Evolutionary conservation across 2,797 vertebrate species (phyloP).

Genomic region (Tachyglossus aculeatus): DNA sequence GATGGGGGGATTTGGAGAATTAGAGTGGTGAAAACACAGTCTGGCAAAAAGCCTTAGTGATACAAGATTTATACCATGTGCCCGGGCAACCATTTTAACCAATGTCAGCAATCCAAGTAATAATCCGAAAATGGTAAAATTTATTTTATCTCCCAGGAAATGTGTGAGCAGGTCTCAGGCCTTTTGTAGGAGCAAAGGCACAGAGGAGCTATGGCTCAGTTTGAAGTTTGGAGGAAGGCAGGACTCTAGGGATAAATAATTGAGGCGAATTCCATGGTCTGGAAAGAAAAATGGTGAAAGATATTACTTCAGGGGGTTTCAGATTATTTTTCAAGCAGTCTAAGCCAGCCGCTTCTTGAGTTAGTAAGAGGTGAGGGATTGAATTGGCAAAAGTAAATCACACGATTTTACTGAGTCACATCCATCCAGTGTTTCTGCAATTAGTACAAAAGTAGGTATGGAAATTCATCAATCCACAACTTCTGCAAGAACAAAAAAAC

Average conservation of each 20-base stretch:
- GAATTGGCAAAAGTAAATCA: not conserved
- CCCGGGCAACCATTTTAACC: no score
- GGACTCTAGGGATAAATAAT: not conserved
- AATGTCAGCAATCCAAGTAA: not conserved
- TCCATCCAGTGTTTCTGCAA: not conserved
- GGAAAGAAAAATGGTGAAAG: not conserved
- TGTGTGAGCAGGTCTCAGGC: slow-evolving; percentile 2
- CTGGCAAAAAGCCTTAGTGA: no score
- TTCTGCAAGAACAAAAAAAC: no score
- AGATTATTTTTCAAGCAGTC: not conserved
- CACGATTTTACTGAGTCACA: not conserved
- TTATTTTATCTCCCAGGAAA: not conserved
- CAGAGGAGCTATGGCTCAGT: no score
- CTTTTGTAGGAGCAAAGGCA: no score
- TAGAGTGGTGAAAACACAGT: no score
- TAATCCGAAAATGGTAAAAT: slow-evolving; percentile 3
- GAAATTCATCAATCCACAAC: no score
- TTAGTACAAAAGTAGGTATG: not conserved
- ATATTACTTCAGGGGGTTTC: not conserved
- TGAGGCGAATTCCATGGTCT: not conserved
- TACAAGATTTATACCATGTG: no score
- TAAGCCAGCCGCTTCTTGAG: not conserved
- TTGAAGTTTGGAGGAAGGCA: slow-evolving; percentile 21
- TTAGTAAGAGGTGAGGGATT: not conserved
- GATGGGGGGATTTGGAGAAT: no score